These are phyloP conservation scores for Cyphomyrus discorhynchus DNA, from an alignment of 2,113 vertebrate species.

Conservation along the genomic window DNA sequence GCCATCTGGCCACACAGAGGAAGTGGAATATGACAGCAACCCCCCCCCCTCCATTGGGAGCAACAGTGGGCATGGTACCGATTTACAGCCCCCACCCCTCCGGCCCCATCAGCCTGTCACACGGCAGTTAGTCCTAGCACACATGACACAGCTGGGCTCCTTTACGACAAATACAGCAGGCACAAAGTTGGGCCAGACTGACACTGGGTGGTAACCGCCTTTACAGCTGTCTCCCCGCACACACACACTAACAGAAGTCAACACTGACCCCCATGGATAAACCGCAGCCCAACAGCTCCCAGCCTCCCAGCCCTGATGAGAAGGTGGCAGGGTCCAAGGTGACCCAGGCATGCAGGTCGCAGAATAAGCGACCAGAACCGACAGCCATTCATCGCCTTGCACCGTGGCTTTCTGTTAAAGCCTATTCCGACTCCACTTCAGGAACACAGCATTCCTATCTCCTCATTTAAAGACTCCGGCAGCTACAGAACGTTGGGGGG, in stretches of 20 bases:
- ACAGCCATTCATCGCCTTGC: background rate
- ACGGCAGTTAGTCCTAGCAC: conserved; percentile 48
- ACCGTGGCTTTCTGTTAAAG: background rate
- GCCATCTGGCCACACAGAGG: conserved; percentile 60
- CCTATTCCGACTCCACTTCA: background rate
- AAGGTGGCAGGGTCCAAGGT: background rate
- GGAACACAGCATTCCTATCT: background rate
- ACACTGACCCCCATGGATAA: conserved; percentile 37
- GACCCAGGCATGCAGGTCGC: background rate
- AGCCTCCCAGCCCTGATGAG: background rate
- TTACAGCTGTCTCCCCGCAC: background rate
- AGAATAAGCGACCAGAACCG: too few relatives aligned
- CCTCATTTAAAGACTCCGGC: background rate
- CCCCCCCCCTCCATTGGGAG: conserved; percentile 30
- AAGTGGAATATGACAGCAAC: conserved; percentile 32
- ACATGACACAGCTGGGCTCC: conserved; percentile 50
- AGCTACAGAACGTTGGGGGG: background rate
- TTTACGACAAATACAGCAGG: conserved; percentile 49
- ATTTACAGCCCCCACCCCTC: conserved; percentile 1
- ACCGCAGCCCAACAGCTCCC: conserved; percentile 39
- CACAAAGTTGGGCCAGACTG: conserved; percentile 32
- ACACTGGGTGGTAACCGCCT: conserved; percentile 24
- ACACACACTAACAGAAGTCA: conserved; percentile 35
- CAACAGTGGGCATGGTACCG: conserved; percentile 29
- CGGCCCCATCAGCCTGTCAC: conserved; percentile 36